Evolutionary conservation across 2,888 invertebrate genomes (phyloP), one percentile per base, ranked within the genome.

Genomic region (Frankliniella intonsa): DNA sequence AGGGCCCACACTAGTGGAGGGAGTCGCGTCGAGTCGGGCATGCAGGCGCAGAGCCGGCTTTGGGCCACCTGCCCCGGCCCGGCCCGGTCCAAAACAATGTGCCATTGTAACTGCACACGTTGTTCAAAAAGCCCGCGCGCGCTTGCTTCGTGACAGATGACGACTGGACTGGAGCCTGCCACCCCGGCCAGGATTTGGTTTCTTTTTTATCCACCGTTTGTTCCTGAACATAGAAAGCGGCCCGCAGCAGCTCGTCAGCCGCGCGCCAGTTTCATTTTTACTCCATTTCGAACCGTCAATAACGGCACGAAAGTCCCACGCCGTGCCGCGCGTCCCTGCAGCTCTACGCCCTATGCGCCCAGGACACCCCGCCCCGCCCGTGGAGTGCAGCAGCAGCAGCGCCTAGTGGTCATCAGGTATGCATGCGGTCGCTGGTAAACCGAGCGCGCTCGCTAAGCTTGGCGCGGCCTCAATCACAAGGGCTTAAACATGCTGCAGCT

Each of bases 331-430:
- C 11, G 69, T n/a, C n/a, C n/a, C n/a, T n/a, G 69, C 69, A 22
- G 69, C 25, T 76, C 7, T 25, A 76, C 22, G 69, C 69, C 69
- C 69, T 12, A 25, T 12, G 25, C 69, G 25, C 22, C 22, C 25
- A 22, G 25, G 10, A 12, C 25, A 9, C 11, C 69, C 69, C 69
- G n/a, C 69, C 69, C 22, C 62, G 62, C 62, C 62, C 62, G 62
- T 62, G 55, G 3, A 22, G 69, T 25, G 69, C 22, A 25, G 22
- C n/a, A 69, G 69, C 69, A 22, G 69, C 69, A 8, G n/a, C n/a
- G n/a, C n/a, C 69, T 22, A 25, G 22, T 76, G 69, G 69, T 76
- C 69, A 76, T 76, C 69, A 76, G 69, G 69, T 76, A 76, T 76
- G 22, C 69, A 76, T 76, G 69, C 69, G 25, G 69, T 22, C 69